Conservation (phyloP, 2,113 vertebrate genomes). For the Barnardius zonarius region DNA sequence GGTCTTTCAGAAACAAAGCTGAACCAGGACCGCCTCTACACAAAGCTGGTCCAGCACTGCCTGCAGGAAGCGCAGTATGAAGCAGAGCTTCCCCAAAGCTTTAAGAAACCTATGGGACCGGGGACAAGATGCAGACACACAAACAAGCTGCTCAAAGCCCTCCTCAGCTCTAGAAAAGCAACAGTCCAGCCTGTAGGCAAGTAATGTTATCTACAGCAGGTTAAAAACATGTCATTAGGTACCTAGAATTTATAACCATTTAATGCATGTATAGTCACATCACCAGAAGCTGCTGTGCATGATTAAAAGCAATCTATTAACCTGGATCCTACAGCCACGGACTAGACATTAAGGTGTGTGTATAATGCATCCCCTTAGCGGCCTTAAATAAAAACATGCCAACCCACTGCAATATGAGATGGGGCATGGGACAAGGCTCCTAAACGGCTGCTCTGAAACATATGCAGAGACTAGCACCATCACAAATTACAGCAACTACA, state of each 20-base stretch:
- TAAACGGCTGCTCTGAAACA: background rate
- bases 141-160: background rate
- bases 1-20: background rate
- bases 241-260: background rate
- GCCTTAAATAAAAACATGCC: background rate
- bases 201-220: background rate
- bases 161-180: background rate
- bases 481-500: background rate
- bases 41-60: background rate
- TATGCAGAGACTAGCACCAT: too few species aligned
- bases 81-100: background rate
- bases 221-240: background rate
- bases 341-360: background rate
- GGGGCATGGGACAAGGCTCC: too few species aligned
- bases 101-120: background rate
- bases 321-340: background rate
- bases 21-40: background rate
- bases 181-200: background rate
- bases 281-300: background rate
- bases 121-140: background rate
- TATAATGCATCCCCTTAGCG: background rate
- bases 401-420: background rate
- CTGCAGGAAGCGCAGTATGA: background rate
- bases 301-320: background rate
- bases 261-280: background rate